Evolutionary conservation across 2,888 invertebrate genomes (phyloP).

Genomic region (Drosophila aldrichi): DNA sequence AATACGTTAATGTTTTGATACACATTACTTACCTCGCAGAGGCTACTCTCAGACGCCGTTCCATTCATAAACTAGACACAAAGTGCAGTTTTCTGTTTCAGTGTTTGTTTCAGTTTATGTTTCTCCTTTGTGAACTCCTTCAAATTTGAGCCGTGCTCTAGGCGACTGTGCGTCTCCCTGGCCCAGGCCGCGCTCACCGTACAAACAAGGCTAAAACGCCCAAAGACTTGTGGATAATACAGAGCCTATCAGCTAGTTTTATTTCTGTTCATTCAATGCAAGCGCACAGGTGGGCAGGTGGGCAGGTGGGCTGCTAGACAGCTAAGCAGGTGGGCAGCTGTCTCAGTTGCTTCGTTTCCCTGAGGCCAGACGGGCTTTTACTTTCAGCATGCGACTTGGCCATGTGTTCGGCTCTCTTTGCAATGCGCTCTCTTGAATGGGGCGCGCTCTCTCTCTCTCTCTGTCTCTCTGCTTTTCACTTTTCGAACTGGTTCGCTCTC

Average conservation of each 20-base stretch:
- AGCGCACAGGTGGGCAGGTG: conserved; percentile 11
- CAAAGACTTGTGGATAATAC: conserved; percentile 28
- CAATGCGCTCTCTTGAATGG: background rate
- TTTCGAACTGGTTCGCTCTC: conserved; percentile 44
- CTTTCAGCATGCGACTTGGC: conserved; percentile 61
- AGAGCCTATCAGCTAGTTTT: conserved; percentile 35
- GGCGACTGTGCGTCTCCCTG: conserved; percentile 16
- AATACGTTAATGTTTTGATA: background rate
- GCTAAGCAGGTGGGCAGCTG: conserved; percentile 65
- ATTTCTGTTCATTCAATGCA: conserved; percentile 5
- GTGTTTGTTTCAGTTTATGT: conserved; percentile 13
- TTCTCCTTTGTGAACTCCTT: conserved; percentile 8
- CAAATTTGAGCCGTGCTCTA: conserved; percentile 24
- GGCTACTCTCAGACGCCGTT: background rate
- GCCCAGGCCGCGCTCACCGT: conserved; percentile 31
- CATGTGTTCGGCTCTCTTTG: conserved; percentile 34
- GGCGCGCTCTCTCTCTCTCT: background rate
- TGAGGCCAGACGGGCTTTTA: conserved; percentile 56
- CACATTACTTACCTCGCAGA: background rate
- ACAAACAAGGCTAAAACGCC: conserved; percentile 44
- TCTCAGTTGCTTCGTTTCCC: conserved; percentile 19
- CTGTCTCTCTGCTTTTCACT: background rate
- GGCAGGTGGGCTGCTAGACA: conserved; percentile 7
- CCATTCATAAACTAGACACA: conserved; percentile 10
- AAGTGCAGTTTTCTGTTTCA: conserved; percentile 51